A percentile compares a stretch with the other conserved stretches of the same genome.
Evolutionary conservation across 2,113 vertebrate species (phyloP).

Genomic region (Nothobranchius furzeri): DNA sequence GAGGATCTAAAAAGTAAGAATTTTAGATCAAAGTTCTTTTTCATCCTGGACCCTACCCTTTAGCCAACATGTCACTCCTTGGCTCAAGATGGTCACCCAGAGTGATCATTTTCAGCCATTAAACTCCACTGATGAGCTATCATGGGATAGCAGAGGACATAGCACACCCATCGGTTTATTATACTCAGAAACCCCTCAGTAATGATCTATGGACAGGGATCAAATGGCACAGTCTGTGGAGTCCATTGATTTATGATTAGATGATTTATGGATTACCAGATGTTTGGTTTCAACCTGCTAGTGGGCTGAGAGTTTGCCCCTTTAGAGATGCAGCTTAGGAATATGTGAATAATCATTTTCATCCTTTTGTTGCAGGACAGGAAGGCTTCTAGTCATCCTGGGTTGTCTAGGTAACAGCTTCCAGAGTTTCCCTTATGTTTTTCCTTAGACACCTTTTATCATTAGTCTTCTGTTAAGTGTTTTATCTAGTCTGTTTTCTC

Average conservation of each 20-base stretch:
- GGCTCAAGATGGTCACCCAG: slow-evolving; percentile 9
- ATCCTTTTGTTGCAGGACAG: background rate
- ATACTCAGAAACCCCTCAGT: slow-evolving; percentile 21
- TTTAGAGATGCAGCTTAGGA: too few relatives aligned
- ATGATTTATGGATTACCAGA: slow-evolving; percentile 4
- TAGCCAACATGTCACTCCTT: slow-evolving; percentile 25
- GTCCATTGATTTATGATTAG: background rate
- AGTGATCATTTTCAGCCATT: slow-evolving; percentile 2
- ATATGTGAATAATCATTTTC: background rate
- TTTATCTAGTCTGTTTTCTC: too few relatives aligned
- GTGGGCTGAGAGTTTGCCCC: too few relatives aligned
- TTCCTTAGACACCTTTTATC: too few relatives aligned
- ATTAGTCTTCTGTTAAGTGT: too few relatives aligned
- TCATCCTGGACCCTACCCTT: slow-evolving; percentile 20
- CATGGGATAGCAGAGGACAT: slow-evolving; percentile 43
- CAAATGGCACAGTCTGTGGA: background rate
- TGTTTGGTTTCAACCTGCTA: background rate
- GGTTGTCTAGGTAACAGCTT: too few relatives aligned
- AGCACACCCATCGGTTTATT: slow-evolving; percentile 30
- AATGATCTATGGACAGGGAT: slow-evolving; percentile 3
- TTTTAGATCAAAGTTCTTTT: slow-evolving; percentile 15
- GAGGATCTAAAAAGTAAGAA: background rate
- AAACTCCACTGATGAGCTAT: slow-evolving; percentile 43
- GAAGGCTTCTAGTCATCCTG: too few relatives aligned
- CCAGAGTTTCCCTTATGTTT: too few relatives aligned